phyloP scores from a whole-genome alignment of 2,797 vertebrate species.

The Pantherophis alleghaniensis region DNA sequence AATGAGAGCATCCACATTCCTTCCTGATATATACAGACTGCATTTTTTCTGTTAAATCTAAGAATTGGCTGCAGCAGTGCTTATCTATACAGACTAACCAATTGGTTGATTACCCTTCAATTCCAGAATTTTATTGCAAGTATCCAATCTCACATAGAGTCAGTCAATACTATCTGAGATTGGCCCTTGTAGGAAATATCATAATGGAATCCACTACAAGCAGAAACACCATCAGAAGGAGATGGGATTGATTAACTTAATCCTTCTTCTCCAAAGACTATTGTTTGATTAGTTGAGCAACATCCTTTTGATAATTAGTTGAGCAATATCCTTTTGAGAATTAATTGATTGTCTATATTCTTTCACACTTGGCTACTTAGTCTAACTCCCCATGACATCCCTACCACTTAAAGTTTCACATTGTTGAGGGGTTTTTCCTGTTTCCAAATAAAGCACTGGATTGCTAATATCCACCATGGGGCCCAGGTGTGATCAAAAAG shows the following conservation, averaged over 20 bases:
- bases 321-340: neutral
- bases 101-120: slow-evolving; percentile 48
- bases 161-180: slow-evolving; percentile 33
- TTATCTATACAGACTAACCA: slow-evolving; percentile 51
- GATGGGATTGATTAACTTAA: neutral
- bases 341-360: neutral
- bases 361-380: neutral
- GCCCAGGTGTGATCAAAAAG: neutral
- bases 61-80: slow-evolving; percentile 33
- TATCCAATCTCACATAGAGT: slow-evolving; percentile 47
- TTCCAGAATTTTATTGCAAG: slow-evolving; percentile 45
- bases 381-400: neutral
- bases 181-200: neutral
- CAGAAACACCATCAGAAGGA: neutral
- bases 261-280: neutral
- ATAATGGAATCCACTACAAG: neutral
- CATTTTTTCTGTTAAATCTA: neutral
- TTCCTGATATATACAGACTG: neutral
- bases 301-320: neutral
- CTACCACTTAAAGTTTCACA: neutral
- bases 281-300: neutral
- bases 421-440: neutral
- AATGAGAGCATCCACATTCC: neutral
- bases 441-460: neutral
- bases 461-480: neutral